Percentiles rank a stretch among this genome's conserved stretches.
These are phyloP conservation scores for Tachypleus tridentatus DNA, from an alignment of 1,140 invertebrate species.

Conservation along the genomic window DNA sequence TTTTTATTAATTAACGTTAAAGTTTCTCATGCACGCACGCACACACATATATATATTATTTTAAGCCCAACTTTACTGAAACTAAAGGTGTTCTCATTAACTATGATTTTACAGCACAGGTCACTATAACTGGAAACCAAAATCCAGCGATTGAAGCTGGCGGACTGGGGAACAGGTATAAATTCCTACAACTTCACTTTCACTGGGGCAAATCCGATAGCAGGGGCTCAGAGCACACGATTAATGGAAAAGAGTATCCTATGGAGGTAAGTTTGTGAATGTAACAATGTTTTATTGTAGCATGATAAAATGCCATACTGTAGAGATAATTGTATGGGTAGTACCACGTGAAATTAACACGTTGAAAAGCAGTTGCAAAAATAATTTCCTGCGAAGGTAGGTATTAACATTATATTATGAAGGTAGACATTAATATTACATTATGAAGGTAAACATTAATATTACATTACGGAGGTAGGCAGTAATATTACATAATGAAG, in stretches of 20 bases:
- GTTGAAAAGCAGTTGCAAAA: slow-evolving; percentile 13
- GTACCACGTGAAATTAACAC: too few species aligned
- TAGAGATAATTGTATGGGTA: too few species aligned
- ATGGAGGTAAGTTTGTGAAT: slow-evolving; percentile 23
- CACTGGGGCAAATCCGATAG: slow-evolving; percentile 73
- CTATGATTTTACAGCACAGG: neutral
- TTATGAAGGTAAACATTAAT: too few species aligned
- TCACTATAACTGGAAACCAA: slow-evolving; percentile 3
- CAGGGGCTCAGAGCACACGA: slow-evolving; percentile 73
- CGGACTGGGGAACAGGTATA: slow-evolving; percentile 52
- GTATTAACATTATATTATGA: too few species aligned
- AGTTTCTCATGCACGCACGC: neutral
- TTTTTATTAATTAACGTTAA: neutral
- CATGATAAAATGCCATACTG: too few species aligned
- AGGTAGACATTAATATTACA: too few species aligned
- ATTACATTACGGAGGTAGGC: too few species aligned
- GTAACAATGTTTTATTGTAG: too few species aligned
- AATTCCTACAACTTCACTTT: slow-evolving; percentile 69
- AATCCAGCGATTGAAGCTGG: slow-evolving; percentile 40
- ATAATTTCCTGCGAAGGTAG: too few species aligned
- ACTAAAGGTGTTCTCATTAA: neutral
- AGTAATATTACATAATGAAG: too few species aligned
- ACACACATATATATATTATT: slow-evolving; percentile 1
- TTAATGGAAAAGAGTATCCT: slow-evolving; percentile 49
- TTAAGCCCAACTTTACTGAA: neutral